phyloP scores from a whole-genome alignment of 1,140 invertebrate genomes.

The Aculops lycopersici region DNA sequence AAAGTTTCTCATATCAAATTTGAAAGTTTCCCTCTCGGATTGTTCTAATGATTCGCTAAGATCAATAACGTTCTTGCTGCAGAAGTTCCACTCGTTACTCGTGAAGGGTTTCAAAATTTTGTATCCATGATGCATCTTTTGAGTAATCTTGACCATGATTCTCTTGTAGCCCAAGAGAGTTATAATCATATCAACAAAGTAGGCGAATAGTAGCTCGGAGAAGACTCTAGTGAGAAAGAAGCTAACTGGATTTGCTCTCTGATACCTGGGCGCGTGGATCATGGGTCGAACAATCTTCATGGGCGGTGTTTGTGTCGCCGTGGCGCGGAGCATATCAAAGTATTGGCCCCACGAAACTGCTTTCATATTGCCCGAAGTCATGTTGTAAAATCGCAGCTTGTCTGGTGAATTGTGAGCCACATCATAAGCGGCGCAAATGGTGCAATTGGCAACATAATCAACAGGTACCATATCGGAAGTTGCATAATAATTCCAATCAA shows the following conservation, averaged over 20 bases:
- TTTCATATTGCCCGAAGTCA: slow-evolving; percentile 49
- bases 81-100: slow-evolving; percentile 43
- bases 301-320: neutral
- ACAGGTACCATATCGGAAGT: slow-evolving; percentile 75
- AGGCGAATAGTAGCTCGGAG: slow-evolving; percentile 5
- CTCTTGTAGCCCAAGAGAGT: slow-evolving; percentile 2
- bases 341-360: slow-evolving; percentile 17
- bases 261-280: neutral
- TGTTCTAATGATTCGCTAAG: slow-evolving; percentile 25
- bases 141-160: slow-evolving; percentile 24
- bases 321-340: neutral
- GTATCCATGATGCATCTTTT: slow-evolving; percentile 38
- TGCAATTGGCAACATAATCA: slow-evolving; percentile 52
- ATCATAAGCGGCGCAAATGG: slow-evolving; percentile 42
- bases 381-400: slow-evolving; percentile 44
- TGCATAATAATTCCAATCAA: slow-evolving; percentile 34
- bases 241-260: slow-evolving; percentile 14
- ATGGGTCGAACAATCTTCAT: slow-evolving; percentile 3
- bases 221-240: slow-evolving; percentile 3
- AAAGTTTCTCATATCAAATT: too few relatives aligned
- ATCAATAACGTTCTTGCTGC: slow-evolving; percentile 30
- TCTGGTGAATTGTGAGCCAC: slow-evolving; percentile 21
- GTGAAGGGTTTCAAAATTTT: slow-evolving; percentile 40
- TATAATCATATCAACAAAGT: slow-evolving; percentile 5
- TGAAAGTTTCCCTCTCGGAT: slow-evolving; percentile 27